Percentiles rank a stretch among this genome's conserved stretches.
These are phyloP conservation scores for Amphipoea lucens DNA, from an alignment of 2,888 invertebrate genomes.

Conservation along the genomic window DNA sequence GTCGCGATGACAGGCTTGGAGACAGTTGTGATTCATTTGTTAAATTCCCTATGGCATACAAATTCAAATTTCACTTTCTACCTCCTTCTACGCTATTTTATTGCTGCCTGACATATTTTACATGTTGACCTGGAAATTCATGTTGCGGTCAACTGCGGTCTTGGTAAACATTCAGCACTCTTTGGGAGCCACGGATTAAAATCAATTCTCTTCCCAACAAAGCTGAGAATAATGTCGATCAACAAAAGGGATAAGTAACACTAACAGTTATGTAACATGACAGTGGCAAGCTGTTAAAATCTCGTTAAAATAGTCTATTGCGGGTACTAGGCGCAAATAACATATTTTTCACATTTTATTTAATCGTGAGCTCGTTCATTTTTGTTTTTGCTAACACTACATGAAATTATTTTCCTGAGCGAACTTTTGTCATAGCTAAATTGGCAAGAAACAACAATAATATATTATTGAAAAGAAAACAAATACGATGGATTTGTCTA, in stretches of 20 bases:
- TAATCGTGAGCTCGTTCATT: too few relatives aligned
- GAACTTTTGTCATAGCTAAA: too few relatives aligned
- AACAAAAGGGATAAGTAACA: background rate
- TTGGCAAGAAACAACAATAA: background rate
- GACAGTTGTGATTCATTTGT: constrained; percentile 80
- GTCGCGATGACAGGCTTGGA: constrained; percentile 85
- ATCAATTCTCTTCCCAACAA: background rate
- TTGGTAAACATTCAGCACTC: background rate
- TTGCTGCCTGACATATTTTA: constrained; percentile 58
- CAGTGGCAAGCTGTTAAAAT: background rate
- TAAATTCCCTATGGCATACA: constrained; percentile 69
- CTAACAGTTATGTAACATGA: background rate
- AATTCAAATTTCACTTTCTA: constrained; percentile 62
- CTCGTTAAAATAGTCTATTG: too few relatives aligned
- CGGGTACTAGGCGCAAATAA: background rate
- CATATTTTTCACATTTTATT: background rate
- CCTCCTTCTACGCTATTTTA: constrained; percentile 42
- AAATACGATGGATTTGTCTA: background rate
- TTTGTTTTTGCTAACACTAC: background rate
- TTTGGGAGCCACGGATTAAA: background rate
- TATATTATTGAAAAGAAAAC: background rate
- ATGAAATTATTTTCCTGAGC: background rate
- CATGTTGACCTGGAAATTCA: background rate
- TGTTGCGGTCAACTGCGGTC: background rate
- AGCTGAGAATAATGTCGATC: background rate